Percentiles rank a stretch among this genome's conserved stretches.
Evolutionary conservation across 2,113 vertebrate genomes (phyloP).

Genomic region (Sardina pilchardus): DNA sequence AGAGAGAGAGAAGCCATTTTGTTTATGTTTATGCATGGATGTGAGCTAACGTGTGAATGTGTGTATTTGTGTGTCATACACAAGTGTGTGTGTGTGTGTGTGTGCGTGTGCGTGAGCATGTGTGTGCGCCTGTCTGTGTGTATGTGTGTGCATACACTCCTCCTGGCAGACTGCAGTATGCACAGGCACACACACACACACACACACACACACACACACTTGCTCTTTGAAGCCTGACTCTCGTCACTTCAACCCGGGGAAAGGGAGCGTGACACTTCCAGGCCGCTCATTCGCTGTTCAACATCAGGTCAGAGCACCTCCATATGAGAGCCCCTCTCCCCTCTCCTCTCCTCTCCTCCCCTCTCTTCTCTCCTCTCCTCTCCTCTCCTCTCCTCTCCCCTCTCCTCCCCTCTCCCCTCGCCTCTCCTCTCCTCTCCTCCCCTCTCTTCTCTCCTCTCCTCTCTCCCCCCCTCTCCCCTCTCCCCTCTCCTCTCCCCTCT

Average conservation of each 20-base stretch:
- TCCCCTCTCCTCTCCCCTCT: neutral
- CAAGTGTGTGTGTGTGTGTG: neutral
- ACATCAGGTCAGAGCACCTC: constrained; percentile 31
- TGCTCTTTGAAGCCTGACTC: neutral
- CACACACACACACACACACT: neutral
- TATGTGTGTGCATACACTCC: constrained; percentile 6
- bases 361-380: neutral
- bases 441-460: neutral
- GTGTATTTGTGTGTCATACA: neutral
- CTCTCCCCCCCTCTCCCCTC: neutral
- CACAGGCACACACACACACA: neutral
- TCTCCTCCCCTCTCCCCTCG: neutral
- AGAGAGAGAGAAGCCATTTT: no score
- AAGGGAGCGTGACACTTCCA: neutral
- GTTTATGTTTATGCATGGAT: no score
- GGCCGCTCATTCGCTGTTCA: neutral
- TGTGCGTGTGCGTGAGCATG: neutral
- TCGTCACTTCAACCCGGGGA: neutral
- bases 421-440: no score
- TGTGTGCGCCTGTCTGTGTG: neutral
- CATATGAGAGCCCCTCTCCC: neutral
- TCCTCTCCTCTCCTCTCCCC: no score
- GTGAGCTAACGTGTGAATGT: neutral
- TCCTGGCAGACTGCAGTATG: neutral
- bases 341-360: neutral